A percentile compares a stretch with the other conserved stretches of the same genome.
Conservation (phyloP, 2,113 vertebrate genomes). For the Charadrius vociferus region DNA sequence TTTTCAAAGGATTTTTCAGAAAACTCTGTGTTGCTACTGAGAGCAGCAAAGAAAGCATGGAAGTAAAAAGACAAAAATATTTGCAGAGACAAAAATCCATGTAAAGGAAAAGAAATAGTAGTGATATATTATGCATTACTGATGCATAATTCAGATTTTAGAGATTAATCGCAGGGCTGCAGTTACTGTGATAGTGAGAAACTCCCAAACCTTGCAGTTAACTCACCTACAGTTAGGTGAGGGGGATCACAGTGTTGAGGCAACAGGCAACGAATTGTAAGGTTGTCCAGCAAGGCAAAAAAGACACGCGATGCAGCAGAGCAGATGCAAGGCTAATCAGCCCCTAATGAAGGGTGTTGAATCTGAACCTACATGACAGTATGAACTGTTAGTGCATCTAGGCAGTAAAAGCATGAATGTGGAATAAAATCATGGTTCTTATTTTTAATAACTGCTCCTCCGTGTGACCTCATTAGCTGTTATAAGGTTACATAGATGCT, state of each 20-base stretch:
- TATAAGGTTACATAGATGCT: neutral
- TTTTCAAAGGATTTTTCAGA: conserved; percentile 7
- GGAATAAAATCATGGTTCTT: neutral
- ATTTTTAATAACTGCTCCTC: neutral
- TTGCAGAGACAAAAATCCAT: neutral
- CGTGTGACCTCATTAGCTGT: neutral
- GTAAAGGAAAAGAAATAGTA: neutral
- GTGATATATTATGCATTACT: neutral
- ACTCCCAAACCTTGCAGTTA: neutral
- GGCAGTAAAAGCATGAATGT: neutral
- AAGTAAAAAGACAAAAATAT: conserved; percentile 5
- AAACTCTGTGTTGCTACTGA: neutral
- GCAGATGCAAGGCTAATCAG: neutral
- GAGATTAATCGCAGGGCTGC: neutral
- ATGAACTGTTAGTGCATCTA: neutral
- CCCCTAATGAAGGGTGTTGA: neutral
- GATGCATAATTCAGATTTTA: conserved; percentile 25
- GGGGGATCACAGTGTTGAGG: neutral
- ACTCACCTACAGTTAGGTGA: neutral
- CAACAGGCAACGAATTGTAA: neutral
- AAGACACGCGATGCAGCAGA: neutral
- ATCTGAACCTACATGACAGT: neutral
- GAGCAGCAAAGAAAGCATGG: neutral
- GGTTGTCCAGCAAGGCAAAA: neutral
- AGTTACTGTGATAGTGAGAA: neutral